Conservation (phyloP, 2,113 vertebrate genomes). For the Podocnemis expansa region DNA sequence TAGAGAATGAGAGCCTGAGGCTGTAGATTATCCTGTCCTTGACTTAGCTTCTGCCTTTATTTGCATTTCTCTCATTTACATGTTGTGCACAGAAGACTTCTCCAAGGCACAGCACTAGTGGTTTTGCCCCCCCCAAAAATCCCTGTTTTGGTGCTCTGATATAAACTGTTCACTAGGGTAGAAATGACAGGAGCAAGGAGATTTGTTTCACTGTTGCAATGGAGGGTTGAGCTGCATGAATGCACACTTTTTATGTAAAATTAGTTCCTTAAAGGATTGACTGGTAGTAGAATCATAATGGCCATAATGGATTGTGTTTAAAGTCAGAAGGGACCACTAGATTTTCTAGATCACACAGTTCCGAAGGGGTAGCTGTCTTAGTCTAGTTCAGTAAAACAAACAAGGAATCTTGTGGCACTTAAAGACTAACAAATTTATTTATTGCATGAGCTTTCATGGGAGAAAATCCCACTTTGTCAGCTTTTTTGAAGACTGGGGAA, state of each 20-base stretch:
- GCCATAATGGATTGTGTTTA: neutral
- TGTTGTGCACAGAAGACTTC: neutral
- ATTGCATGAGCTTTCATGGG: too few species aligned
- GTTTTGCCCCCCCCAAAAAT: neutral
- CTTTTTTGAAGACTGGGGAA: too few species aligned
- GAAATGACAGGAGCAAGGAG: neutral
- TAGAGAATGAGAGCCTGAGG: neutral
- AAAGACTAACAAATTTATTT: too few species aligned
- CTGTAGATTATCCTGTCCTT: neutral
- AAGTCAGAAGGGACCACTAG: neutral
- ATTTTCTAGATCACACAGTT: too few species aligned
- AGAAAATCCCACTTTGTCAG: too few species aligned
- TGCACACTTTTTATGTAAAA: neutral
- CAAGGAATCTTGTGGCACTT: too few species aligned
- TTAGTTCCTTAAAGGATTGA: neutral
- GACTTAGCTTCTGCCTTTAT: neutral
- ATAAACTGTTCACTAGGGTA: neutral
- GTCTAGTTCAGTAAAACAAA: too few species aligned
- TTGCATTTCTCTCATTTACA: neutral
- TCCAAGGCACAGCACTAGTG: neutral
- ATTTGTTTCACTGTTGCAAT: neutral
- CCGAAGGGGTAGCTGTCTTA: too few species aligned
- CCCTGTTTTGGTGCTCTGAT: neutral
- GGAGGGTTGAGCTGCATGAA: neutral
- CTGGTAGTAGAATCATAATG: accelerated